phyloP scores from a whole-genome alignment of 2,888 invertebrate genomes.

The Eumerus sabulonum region DNA sequence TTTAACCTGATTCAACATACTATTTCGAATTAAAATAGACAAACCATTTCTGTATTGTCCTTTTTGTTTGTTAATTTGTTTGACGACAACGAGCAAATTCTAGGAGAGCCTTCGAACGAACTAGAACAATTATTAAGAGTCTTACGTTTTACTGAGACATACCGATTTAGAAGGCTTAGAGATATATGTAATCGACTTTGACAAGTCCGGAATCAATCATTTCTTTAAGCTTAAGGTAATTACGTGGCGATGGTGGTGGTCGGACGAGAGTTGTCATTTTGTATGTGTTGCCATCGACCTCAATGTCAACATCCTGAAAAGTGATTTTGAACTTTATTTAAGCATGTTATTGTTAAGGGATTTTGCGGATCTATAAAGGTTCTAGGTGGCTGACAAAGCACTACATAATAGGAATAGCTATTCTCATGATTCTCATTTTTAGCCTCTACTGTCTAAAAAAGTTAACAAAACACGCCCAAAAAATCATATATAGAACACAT shows the following conservation, averaged over 20 bases:
- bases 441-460: too few species aligned
- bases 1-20: too few species aligned
- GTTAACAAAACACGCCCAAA: too few species aligned
- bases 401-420: too few species aligned
- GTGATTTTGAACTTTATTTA: constrained; percentile 3
- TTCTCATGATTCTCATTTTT: too few species aligned
- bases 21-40: too few species aligned
- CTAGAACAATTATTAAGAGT: constrained; percentile 1
- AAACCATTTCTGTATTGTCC: too few species aligned
- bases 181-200: constrained; percentile 75
- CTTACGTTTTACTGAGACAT: constrained; percentile 5
- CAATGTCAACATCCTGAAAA: constrained; percentile 64
- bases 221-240: constrained; percentile 75
- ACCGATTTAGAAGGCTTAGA: constrained; percentile 27
- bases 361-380: too few species aligned
- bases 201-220: constrained; percentile 76
- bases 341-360: not conserved
- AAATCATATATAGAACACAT: too few species aligned
- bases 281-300: constrained; percentile 72
- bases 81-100: not conserved
- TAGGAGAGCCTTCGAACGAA: not conserved
- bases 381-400: too few species aligned
- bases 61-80: too few species aligned
- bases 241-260: constrained; percentile 76
- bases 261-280: constrained; percentile 74